Base-by-base conservation (phyloP, 2,888 invertebrate genomes). In the Drosophila anceps region DNA sequence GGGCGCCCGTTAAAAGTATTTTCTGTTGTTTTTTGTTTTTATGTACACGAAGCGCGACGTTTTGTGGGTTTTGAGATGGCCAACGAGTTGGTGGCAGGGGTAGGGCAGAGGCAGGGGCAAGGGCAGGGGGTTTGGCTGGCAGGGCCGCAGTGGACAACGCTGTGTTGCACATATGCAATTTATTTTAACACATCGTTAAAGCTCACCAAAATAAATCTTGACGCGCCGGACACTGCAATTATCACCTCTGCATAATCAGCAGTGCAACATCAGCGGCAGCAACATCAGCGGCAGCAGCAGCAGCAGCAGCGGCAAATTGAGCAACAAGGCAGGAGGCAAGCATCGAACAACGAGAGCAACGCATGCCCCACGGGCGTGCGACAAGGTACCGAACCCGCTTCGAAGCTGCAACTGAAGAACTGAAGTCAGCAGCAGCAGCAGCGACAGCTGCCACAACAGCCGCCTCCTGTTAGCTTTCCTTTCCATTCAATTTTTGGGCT, bases 131-230 rank as follows among this genome's bases (percentile, higher is more conserved):
- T n/a, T 29, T n/a, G 48, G 48, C n/a, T n/a, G 48, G 29, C 29
- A 29, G 29, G 48, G 62, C 51, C 24, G 27, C 29, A 31, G 60
- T 44, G 61, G 29, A 41, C 50, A 51, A 31, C 50, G 43, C 59
- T 48, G 76, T 69, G 70, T 64, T 54, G 55, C 73, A 80, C 77
- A 81, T 82, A 84, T 90, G 91, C 91, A 91, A 91, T 91, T 92
- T 88, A 91, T 90, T 91, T 91, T 91, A 91, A 91, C 91, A 91
- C 91, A 91, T 91, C 92, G 91, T 91, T 92, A 91, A 87, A 79
- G 86, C 79, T 74, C 78, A 71, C 35, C 77, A 85, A 90, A 90
- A 89, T 90, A 91, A 89, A 91, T 91, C 90, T 90, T 90, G 88
- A 90, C 90, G 86, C 84, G 81, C 75, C 89, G 90, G 84, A 88